Percentiles rank a stretch among this genome's conserved stretches.
These are phyloP conservation scores for Nomada ferruginata DNA, from an alignment of 2,888 invertebrate genomes.

Conservation along the genomic window DNA sequence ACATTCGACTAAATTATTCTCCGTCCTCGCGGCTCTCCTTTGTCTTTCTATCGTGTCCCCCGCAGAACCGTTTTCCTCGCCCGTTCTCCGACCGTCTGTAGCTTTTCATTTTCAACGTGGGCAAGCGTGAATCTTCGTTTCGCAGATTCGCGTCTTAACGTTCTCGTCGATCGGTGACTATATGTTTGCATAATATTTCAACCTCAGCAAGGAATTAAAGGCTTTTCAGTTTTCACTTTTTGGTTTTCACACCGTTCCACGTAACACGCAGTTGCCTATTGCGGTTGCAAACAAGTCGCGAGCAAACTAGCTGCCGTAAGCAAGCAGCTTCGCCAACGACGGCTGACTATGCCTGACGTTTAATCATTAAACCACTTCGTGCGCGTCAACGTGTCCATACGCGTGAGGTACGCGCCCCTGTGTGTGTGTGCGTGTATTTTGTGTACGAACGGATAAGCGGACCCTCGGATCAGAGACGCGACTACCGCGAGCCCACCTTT, in stretches of 20 bases:
- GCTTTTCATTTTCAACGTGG: too few relatives aligned
- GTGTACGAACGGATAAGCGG: not conserved
- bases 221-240: too few relatives aligned
- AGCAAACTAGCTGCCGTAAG: slow-evolving; percentile 43
- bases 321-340: slow-evolving; percentile 23
- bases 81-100: too few relatives aligned
- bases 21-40: slow-evolving; percentile 1
- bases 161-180: too few relatives aligned
- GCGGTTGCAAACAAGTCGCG: slow-evolving; percentile 18
- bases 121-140: not conserved
- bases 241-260: not conserved
- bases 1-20: slow-evolving; percentile 52
- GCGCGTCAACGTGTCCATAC: slow-evolving; percentile 34
- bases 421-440: not conserved
- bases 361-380: slow-evolving; percentile 50
- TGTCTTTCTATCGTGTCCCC: not conserved
- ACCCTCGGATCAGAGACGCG: not conserved
- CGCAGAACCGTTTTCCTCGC: not conserved
- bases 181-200: too few relatives aligned
- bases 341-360: slow-evolving; percentile 53
- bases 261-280: not conserved
- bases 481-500: not conserved
- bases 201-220: too few relatives aligned
- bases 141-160: too few relatives aligned
- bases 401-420: slow-evolving; percentile 1